Evolutionary conservation across 2,797 vertebrate genomes (phyloP), one percentile per base, ranked within the genome.

Genomic region (Danio kyathit): DNA sequence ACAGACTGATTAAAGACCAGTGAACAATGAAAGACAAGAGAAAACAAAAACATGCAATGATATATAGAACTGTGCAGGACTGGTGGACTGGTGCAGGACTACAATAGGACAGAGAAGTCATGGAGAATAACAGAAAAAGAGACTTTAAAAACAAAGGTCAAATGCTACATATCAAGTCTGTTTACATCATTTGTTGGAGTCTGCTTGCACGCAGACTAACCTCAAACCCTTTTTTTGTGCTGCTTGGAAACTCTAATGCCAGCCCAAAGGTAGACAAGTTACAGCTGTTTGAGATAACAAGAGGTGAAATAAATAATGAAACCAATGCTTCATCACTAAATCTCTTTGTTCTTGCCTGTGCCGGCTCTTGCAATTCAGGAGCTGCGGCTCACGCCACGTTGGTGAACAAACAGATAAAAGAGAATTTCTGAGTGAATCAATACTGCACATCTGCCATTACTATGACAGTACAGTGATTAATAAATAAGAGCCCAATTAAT

Each of bases 291-390:
- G 48, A 49, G 74, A 81, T 57, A 75, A 73, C 19, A 41, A 43
- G 65, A 65, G 66, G 17, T 21, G 51, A 65, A 70, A 81, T 79
- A 85, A 85, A 81, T 79, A 75, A 85, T 79, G 48, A 66, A 83
- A 78, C 43, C 43, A 21, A 41, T 44, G 57, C 64, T 52, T 78
- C 64, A 82, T 80, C 70, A 60, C 16, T n/a, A 54, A 83, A 77
- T 78, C 79, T 81, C 64, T 86, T 83, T 86, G 80, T 81, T 81
- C 79, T 71, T 54, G 19, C 46, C 21, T 44, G 21, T 59, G 12
- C 76, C 48, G 40, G 52, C 64, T 82, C 41, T 67, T 12, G n/a
- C 40, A 57, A 65, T 67, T 76, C 51, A 64, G 59, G 48, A 49
- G 56, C 56, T 44, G 49, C 10, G 12, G 64, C 21, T 46, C 54